Base-by-base conservation (phyloP, 2,888 invertebrate species). In the Dasypogon diadema region DNA sequence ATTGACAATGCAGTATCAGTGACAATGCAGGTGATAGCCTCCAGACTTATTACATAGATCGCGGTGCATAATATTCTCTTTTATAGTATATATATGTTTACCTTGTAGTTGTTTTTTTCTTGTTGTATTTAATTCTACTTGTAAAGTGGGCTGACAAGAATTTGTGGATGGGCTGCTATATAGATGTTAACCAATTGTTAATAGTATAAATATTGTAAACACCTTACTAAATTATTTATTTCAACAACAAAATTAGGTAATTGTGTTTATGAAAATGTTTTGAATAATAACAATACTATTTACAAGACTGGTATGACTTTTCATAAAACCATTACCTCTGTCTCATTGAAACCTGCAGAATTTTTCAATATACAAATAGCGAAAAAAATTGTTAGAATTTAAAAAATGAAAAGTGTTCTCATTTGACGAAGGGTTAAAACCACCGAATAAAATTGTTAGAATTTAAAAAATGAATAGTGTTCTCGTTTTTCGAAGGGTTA, bases 31-130 rank as follows among this genome's bases (percentile, higher is more conserved):
- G n/a, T n/a, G n/a, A n/a, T n/a, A n/a, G n/a, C n/a, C n/a, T n/a
- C n/a, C n/a, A n/a, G n/a, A n/a, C 65, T 65, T 65, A 48, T 46
- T 65, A 46, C 48, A 48, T 18, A 65, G 22, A 22, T 18, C 24
- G 42, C 48, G 65, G 46, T 46, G 65, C 65, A 65, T 51, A 22
- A 65, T n/a, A 12, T 46, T 65, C 42, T 34, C 5, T 51, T 51
- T 51, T 24, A 5, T 65, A 22, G 22, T 48, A 46, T 21, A 34
- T 30, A 58, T 65, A 14, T 65, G 48, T 65, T 65, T 65, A 21
- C 14, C 22, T 26, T 42, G 48, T 26, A 65, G 65, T 22, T 24
- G 51, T 51, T 18, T 12, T 48, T n/a, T 34, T 58, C 42, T 37
- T 63, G n/a, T 21, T n/a, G 18, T 42, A 42, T 46, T 34, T 30